Evolutionary conservation across 2,888 invertebrate species (phyloP).

Genomic region (Anthrax anthrax): DNA sequence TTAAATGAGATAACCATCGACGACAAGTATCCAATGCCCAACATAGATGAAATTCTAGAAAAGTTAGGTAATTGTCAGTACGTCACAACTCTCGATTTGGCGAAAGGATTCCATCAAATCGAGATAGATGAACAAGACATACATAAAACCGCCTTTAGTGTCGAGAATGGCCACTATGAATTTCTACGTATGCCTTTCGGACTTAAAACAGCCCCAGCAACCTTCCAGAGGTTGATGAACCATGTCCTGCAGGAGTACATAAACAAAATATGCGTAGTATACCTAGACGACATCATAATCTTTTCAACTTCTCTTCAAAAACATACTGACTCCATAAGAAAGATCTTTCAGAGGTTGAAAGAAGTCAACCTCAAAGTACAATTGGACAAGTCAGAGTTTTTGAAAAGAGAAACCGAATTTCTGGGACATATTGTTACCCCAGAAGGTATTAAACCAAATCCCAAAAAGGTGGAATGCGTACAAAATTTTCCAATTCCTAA

Average conservation of each 20-base stretch:
- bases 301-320: slow-evolving; percentile 13
- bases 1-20: slow-evolving; percentile 11
- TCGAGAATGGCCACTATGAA: slow-evolving; percentile 9
- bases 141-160: slow-evolving; percentile 13
- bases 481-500: slow-evolving; percentile 12
- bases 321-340: slow-evolving; percentile 8
- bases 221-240: slow-evolving; percentile 29
- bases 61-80: slow-evolving; percentile 9
- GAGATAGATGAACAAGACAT: slow-evolving; percentile 9
- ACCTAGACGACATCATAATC: slow-evolving; percentile 16
- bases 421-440: slow-evolving; percentile 17
- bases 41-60: slow-evolving; percentile 11
- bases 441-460: slow-evolving; percentile 15
- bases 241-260: slow-evolving; percentile 19
- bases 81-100: slow-evolving; percentile 10
- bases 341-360: slow-evolving; percentile 9
- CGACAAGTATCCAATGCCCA: slow-evolving; percentile 11
- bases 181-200: slow-evolving; percentile 19
- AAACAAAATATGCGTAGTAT: slow-evolving; percentile 14
- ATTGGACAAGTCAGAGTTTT: slow-evolving; percentile 12
- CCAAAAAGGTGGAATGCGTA: slow-evolving; percentile 11
- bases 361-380: slow-evolving; percentile 11
- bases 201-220: slow-evolving; percentile 22
- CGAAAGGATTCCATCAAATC: slow-evolving; percentile 12
- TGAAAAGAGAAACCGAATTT: slow-evolving; percentile 13